phyloP scores from a whole-genome alignment of 2,797 vertebrate genomes.

The Xiphorhynchus erythropygius region DNA sequence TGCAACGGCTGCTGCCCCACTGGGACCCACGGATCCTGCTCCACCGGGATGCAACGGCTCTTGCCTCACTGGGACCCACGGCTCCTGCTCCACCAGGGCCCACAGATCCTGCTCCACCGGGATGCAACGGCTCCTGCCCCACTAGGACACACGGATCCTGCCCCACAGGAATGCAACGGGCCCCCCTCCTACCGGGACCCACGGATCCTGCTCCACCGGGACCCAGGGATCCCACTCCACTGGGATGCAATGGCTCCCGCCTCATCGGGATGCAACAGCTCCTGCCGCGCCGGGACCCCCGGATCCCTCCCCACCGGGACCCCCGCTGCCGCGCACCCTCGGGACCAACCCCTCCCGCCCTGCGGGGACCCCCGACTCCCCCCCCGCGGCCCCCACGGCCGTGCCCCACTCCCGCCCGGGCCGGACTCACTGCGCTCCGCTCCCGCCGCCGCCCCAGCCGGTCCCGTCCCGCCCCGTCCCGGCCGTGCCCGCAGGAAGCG shows the following conservation, averaged over 20 bases:
- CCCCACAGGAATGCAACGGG: no score
- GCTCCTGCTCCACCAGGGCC: not conserved
- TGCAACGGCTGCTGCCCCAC: not conserved
- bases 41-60: not conserved
- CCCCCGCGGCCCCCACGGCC: not conserved
- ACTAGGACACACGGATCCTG: not conserved
- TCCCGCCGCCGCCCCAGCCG: not conserved
- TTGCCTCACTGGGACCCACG: not conserved
- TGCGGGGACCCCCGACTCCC: not conserved
- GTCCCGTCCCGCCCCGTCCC: not conserved
- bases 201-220: not conserved
- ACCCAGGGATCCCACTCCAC: not conserved
- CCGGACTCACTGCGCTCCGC: not conserved
- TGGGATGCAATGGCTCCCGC: not conserved
- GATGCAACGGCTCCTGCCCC: not conserved
- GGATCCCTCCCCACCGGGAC: not conserved
- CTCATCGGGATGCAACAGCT: not conserved
- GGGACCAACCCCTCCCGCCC: not conserved
- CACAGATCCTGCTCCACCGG: not conserved
- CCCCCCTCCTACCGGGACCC: not conserved
- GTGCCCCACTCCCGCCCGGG: not conserved
- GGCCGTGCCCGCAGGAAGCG: constrained; percentile 42
- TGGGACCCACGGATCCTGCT: not conserved
- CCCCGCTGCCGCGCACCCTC: not conserved
- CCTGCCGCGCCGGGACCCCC: not conserved